A percentile compares a stretch with the other conserved stretches of the same genome.
Evolutionary conservation across 2,888 invertebrate species (phyloP).

Genomic region (Metalampra italica): DNA sequence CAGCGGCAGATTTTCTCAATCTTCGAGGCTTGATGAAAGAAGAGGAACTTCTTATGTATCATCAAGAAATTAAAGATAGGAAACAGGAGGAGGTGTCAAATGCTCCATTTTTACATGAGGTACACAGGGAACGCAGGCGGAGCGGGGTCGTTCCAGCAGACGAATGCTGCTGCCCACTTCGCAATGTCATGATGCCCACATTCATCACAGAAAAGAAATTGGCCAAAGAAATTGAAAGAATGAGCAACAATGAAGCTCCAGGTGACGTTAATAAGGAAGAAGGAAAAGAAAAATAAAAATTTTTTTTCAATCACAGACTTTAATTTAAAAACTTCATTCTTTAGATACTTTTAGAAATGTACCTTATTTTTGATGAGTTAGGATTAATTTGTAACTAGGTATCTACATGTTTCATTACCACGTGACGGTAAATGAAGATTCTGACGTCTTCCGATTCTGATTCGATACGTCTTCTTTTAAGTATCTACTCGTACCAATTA

Average conservation of each 20-base stretch:
- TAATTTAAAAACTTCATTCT: too few relatives aligned
- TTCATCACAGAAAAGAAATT: conserved; percentile 49
- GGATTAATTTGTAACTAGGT: too few relatives aligned
- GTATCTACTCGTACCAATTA: too few relatives aligned
- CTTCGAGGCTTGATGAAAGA: conserved; percentile 36
- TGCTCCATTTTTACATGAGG: not conserved
- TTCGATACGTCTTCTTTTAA: too few relatives aligned
- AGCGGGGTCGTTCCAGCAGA: conserved; percentile 3
- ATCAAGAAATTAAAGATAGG: conserved; percentile 15
- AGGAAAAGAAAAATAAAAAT: too few relatives aligned
- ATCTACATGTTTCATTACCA: too few relatives aligned
- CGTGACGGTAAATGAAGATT: too few relatives aligned
- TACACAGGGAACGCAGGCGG: conserved; percentile 8
- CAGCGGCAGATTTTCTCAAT: conserved; percentile 37
- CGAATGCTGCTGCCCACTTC: conserved; percentile 46
- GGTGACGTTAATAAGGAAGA: not conserved
- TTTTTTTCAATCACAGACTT: too few relatives aligned
- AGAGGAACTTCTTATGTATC: conserved; percentile 18
- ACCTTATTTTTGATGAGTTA: too few relatives aligned
- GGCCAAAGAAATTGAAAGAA: conserved; percentile 27
- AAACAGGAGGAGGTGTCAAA: not conserved
- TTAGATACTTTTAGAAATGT: too few relatives aligned
- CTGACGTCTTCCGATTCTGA: too few relatives aligned
- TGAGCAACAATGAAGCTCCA: conserved; percentile 8
- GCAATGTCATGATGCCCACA: conserved; percentile 39